Evolutionary conservation across 2,113 vertebrate species (phyloP).

Genomic region (Psammodynastes pulverulentus): DNA sequence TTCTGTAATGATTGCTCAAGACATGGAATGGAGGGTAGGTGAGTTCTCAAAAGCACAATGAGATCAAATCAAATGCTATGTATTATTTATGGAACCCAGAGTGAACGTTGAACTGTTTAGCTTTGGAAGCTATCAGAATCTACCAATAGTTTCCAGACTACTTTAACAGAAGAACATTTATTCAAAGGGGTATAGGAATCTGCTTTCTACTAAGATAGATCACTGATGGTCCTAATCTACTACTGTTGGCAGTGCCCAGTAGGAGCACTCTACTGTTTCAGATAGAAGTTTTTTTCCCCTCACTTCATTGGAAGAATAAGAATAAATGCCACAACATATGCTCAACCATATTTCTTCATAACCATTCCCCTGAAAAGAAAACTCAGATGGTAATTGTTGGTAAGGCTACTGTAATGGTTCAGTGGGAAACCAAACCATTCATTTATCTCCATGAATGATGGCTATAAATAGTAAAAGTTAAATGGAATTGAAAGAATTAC

Average conservation of each 20-base stretch:
- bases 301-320: neutral
- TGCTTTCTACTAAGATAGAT: neutral
- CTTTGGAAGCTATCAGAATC: neutral
- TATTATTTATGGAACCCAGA: neutral
- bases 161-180: neutral
- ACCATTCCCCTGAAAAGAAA: neutral
- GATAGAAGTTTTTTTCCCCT: neutral
- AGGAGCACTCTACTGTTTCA: neutral
- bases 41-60: neutral
- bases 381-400: neutral
- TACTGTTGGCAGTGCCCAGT: neutral
- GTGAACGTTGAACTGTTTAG: neutral
- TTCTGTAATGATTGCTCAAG: neutral
- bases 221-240: neutral
- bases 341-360: no score
- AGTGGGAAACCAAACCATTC: no score
- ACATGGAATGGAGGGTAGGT: neutral
- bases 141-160: neutral
- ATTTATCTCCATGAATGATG: neutral
- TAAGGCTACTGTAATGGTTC: neutral
- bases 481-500: neutral
- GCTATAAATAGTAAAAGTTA: neutral
- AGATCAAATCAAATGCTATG: neutral
- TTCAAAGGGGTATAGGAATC: neutral
- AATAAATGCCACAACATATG: neutral